Base-by-base conservation (phyloP, 1,140 invertebrate genomes). In the Calephelis nemesis region DNA sequence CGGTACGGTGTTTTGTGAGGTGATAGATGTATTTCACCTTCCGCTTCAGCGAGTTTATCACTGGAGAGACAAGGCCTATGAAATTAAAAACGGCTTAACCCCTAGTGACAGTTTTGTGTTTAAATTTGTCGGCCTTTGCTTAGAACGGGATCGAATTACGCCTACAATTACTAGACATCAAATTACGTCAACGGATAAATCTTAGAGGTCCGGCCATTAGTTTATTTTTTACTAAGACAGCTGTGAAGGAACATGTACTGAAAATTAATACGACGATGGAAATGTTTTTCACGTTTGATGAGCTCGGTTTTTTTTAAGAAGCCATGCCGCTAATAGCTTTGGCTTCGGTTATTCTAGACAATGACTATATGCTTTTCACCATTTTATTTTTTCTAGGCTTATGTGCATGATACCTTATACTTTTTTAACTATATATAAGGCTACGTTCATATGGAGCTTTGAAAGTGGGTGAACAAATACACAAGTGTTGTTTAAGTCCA, bases 101-200 rank as follows among this genome's bases (percentile, higher is more conserved):
- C 76, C 78, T 67, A 74, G 77, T 84, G 86, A 88, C 88, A 90
- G 79, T 80, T 85, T 83, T 78, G 79, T 83, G 77, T 84, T 73
- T 78, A 84, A 81, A 85, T 75, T 70, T 75, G 77, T 81, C 79
- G 76, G 78, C 71, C 67, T 75, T 73, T 74, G 75, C 76, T 68
- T 69, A 76, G 74, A 68, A 52, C 54, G 54, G 19, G 79, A 82
- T 88, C 77, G 70, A 52, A 71, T 90, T 86, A 76, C 85, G 19
- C 74, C 15, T 58, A 58, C 54, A 58, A 58, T 58, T 74, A 68
- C 71, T 72, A 70, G 50, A 76, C 67, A 73, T 69, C 72, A 52
- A 71, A 70, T 73, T 74, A 66, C 65, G 54, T 58, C 65, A 47
- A 66, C 42, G 52, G 47, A 54, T 58, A 42, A 58, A 58, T 58